A percentile compares a stretch with the other conserved stretches of the same genome.
phyloP scores from a whole-genome alignment of 2,888 invertebrate genomes.

The Pherbina coryleti region DNA sequence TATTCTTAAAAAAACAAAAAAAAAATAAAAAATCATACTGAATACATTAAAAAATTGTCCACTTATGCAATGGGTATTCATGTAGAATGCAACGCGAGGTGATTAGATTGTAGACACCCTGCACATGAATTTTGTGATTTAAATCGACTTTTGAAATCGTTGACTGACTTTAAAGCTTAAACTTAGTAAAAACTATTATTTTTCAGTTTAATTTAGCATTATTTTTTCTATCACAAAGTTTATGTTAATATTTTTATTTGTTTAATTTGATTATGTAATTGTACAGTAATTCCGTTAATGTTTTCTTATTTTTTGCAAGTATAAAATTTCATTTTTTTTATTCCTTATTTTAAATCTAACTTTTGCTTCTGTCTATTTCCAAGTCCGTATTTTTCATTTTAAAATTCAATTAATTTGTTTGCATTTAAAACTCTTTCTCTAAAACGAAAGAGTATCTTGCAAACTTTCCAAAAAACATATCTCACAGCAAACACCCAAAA shows the following conservation, averaged over 20 bases:
- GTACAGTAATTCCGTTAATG: conserved; percentile 6
- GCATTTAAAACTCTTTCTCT: conserved; percentile 1
- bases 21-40: no score
- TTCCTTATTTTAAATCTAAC: conserved; percentile 42
- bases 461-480: conserved; percentile 16
- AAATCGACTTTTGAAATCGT: not conserved
- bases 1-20: no score
- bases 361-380: conserved; percentile 9
- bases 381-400: not conserved
- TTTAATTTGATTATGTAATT: conserved; percentile 21
- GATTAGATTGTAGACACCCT: no score
- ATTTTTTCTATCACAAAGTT: conserved; percentile 43
- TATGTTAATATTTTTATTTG: conserved; percentile 22
- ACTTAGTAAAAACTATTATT: not conserved
- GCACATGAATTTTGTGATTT: not conserved
- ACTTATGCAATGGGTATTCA: no score
- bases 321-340: conserved; percentile 51
- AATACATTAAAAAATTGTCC: no score
- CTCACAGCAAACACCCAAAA: conserved; percentile 23
- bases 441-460: conserved; percentile 19
- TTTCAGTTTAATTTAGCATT: not conserved
- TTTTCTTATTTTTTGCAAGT: conserved; percentile 30
- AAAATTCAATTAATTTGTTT: not conserved
- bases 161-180: not conserved
- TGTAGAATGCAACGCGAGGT: no score